phyloP scores from a whole-genome alignment of 2,888 invertebrate species.

The Phoenoteleia sp. region DNA sequence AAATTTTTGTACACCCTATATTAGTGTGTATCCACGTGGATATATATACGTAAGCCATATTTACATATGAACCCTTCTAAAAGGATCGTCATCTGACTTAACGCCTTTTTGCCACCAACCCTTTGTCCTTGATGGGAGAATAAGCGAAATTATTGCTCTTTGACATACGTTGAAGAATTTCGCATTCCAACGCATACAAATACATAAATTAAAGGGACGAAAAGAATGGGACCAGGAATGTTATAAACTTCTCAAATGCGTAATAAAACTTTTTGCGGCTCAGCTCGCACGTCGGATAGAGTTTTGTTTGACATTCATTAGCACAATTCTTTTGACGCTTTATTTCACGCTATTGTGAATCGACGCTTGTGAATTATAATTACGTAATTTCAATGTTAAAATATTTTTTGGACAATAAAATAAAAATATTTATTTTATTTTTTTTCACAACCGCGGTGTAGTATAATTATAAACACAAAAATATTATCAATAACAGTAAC shows the following conservation, averaged over 20 bases:
- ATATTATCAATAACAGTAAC: no score
- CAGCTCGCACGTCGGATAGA: constrained; percentile 27
- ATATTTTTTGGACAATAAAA: no score
- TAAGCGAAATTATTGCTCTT: constrained; percentile 61
- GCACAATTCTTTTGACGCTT: constrained; percentile 30
- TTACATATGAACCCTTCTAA: constrained; percentile 84
- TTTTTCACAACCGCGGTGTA: no score
- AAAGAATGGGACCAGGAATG: constrained; percentile 50
- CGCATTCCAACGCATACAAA: constrained; percentile 59
- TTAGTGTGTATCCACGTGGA: constrained; percentile 58
- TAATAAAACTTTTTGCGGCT: constrained; percentile 58
- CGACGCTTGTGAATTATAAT: background rate
- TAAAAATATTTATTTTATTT: no score
- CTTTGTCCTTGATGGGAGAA: constrained; percentile 62
- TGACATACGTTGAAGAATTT: constrained; percentile 67
- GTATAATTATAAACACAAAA: no score
- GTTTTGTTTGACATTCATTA: constrained; percentile 51
- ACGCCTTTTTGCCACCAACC: constrained; percentile 83
- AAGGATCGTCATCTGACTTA: constrained; percentile 83
- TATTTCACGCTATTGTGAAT: constrained; percentile 1
- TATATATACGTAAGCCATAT: constrained; percentile 69
- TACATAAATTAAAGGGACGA: constrained; percentile 55
- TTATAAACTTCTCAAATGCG: constrained; percentile 58
- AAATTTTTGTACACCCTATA: constrained; percentile 47
- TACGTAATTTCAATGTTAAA: background rate